These are phyloP conservation scores for Clupea harengus DNA, from an alignment of 2,113 vertebrate species.

Conservation along the genomic window DNA sequence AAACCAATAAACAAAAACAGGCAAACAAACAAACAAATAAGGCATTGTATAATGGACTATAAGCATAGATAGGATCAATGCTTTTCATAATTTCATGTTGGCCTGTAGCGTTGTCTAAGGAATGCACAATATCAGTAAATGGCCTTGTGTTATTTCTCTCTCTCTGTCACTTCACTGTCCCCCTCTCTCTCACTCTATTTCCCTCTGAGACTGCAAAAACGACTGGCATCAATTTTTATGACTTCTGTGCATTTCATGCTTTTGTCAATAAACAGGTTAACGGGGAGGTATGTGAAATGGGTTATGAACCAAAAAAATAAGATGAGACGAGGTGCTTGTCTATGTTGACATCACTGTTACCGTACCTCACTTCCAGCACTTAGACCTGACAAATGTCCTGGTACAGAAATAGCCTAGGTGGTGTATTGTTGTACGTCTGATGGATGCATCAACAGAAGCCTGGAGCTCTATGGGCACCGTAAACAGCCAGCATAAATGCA, in stretches of 20 bases:
- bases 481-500: neutral
- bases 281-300: neutral
- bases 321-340: neutral
- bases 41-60: neutral
- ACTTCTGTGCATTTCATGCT: neutral
- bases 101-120: neutral
- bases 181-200: neutral
- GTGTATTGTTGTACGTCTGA: neutral
- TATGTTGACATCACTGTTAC: neutral
- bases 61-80: neutral
- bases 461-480: neutral
- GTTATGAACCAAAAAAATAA: neutral
- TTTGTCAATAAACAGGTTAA: neutral
- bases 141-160: neutral
- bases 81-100: neutral
- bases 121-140: neutral
- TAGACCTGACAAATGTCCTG: neutral
- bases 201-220: neutral
- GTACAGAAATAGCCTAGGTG: neutral
- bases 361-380: neutral
- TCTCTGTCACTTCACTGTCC: neutral
- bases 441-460: conserved; percentile 31
- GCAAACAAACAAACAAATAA: neutral
- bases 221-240: neutral
- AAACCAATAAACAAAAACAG: neutral